Evolutionary conservation across 2,797 vertebrate species (phyloP).

Genomic region (Chelmon rostratus): DNA sequence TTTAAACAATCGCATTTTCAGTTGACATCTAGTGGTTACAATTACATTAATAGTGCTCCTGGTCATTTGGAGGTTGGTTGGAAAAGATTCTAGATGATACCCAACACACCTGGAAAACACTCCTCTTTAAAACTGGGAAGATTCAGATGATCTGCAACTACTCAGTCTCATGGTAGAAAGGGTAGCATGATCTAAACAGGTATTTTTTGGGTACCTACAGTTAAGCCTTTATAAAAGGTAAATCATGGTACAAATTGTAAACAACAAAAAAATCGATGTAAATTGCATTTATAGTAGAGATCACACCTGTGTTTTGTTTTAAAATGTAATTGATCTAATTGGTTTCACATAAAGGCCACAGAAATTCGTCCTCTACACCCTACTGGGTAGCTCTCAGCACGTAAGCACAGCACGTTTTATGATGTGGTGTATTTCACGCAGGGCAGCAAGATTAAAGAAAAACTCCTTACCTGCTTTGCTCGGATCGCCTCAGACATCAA

Average conservation of each 20-base stretch:
- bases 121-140: neutral
- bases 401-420: neutral
- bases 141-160: neutral
- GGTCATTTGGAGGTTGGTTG: neutral
- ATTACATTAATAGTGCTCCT: neutral
- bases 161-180: neutral
- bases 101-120: neutral
- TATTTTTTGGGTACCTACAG: neutral
- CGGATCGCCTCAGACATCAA: constrained; percentile 35
- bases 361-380: neutral
- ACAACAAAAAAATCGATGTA: neutral
- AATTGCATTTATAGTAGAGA: neutral
- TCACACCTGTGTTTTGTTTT: neutral
- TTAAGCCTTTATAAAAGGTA: no score
- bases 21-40: neutral
- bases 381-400: neutral
- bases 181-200: neutral
- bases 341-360: neutral
- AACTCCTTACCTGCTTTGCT: constrained; percentile 61
- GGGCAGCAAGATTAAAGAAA: neutral
- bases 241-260: no score
- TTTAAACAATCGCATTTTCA: neutral
- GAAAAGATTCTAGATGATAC: neutral
- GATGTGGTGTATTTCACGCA: neutral
- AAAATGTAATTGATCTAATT: neutral